Percentiles rank a stretch among this genome's conserved stretches.
Conservation (phyloP, 2,888 invertebrate genomes). For the Brachyptera risi region DNA sequence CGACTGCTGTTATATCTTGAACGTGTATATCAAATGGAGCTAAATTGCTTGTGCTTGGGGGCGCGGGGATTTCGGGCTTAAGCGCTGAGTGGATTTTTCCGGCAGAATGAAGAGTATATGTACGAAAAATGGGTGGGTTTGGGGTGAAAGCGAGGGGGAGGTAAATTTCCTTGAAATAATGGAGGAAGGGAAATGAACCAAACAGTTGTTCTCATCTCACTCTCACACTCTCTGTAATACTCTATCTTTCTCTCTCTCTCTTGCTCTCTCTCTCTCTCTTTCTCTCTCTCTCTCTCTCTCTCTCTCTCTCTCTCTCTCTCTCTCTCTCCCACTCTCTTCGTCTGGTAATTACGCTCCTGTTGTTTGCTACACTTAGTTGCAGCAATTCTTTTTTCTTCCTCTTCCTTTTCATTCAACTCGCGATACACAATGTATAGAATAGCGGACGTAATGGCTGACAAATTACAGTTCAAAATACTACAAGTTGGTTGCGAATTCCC, state of each 20-base stretch:
- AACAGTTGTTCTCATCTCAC: constrained; percentile 2
- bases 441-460: constrained; percentile 25
- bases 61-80: not conserved
- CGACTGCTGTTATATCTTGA: not conserved
- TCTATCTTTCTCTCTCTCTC: not conserved
- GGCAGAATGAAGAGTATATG: constrained; percentile 19
- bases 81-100: constrained; percentile 30
- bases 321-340: constrained; percentile 12
- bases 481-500: constrained; percentile 2
- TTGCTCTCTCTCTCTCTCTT: not conserved
- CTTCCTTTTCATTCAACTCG: constrained; percentile 17
- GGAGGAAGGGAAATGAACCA: constrained; percentile 25
- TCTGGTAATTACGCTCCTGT: constrained; percentile 22
- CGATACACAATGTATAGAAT: constrained; percentile 20
- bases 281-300: constrained; percentile 5
- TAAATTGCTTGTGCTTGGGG: constrained; percentile 29
- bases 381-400: constrained; percentile 25
- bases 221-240: not conserved
- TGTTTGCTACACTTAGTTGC: constrained; percentile 21
- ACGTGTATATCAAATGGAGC: constrained; percentile 26
- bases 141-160: no score
- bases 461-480: constrained; percentile 22
- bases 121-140: no score
- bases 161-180: constrained; percentile 20
- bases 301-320: constrained; percentile 16